These are phyloP conservation scores for Lepus americanus DNA, from an alignment of 2,113 vertebrate species.

Conservation along the genomic window DNA sequence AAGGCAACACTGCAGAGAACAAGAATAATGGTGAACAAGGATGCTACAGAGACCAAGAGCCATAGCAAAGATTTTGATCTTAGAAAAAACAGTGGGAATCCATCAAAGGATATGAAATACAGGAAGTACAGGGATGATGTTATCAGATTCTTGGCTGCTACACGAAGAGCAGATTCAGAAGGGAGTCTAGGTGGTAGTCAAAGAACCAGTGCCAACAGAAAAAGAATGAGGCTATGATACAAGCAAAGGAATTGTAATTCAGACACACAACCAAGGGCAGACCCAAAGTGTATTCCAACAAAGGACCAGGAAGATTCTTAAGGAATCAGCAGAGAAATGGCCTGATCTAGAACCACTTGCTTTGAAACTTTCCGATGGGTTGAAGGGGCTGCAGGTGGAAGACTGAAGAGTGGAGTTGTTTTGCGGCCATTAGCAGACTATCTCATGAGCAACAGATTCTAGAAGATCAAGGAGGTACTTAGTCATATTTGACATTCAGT, in stretches of 20 bases:
- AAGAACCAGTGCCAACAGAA: not conserved
- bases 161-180: not conserved
- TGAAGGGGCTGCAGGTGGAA: not conserved
- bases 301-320: not conserved
- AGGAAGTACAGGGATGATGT: not conserved
- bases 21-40: not conserved
- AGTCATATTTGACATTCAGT: not conserved
- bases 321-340: slow-evolving; percentile 5
- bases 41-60: not conserved
- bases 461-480: not conserved
- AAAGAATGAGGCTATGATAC: not conserved
- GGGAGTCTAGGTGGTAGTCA: not conserved
- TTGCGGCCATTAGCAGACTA: not conserved
- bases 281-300: not conserved
- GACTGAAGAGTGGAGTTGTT: not conserved
- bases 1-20: not conserved
- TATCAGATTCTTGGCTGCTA: not conserved
- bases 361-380: not conserved
- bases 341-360: not conserved
- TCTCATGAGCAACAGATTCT: not conserved
- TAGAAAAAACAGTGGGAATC: not conserved
- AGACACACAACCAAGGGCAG: not conserved
- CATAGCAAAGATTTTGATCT: not conserved
- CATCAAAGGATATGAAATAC: slow-evolving; percentile 13
- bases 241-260: not conserved